phyloP scores from a whole-genome alignment of 2,888 invertebrate species.

The Hanleya hanleyi region DNA sequence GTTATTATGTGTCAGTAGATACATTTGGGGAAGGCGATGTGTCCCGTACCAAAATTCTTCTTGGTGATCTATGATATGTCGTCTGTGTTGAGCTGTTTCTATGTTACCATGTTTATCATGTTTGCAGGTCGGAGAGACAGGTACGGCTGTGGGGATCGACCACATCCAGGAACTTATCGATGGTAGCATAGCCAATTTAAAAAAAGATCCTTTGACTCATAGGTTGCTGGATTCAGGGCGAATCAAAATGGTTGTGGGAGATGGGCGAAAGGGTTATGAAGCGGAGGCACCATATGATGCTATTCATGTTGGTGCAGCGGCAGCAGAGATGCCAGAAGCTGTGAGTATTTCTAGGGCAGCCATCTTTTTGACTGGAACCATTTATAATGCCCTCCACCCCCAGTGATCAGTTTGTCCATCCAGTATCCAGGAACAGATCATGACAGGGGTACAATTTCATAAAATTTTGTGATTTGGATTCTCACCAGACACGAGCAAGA shows the following conservation, averaged over 20 bases:
- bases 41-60: too few species aligned
- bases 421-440: not conserved
- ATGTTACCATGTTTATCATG: too few species aligned
- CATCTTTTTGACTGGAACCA: too few species aligned
- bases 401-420: too few species aligned
- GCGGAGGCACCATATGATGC: conserved; percentile 72
- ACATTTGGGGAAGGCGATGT: too few species aligned
- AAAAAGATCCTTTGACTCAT: conserved; percentile 54
- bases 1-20: too few species aligned
- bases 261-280: conserved; percentile 70
- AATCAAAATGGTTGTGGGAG: conserved; percentile 69
- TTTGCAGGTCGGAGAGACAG: conserved; percentile 71
- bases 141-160: conserved; percentile 73
- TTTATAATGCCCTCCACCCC: too few species aligned
- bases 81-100: too few species aligned
- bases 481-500: too few species aligned
- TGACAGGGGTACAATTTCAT: not conserved
- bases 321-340: conserved; percentile 71
- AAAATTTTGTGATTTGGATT: too few species aligned
- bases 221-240: conserved; percentile 61
- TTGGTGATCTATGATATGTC: too few species aligned
- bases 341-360: conserved; percentile 64
- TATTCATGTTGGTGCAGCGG: conserved; percentile 75
- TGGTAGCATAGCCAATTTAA: conserved; percentile 84
- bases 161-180: conserved; percentile 74